Conservation (phyloP, 2,888 invertebrate species). For the Plebejus melissa region DNA sequence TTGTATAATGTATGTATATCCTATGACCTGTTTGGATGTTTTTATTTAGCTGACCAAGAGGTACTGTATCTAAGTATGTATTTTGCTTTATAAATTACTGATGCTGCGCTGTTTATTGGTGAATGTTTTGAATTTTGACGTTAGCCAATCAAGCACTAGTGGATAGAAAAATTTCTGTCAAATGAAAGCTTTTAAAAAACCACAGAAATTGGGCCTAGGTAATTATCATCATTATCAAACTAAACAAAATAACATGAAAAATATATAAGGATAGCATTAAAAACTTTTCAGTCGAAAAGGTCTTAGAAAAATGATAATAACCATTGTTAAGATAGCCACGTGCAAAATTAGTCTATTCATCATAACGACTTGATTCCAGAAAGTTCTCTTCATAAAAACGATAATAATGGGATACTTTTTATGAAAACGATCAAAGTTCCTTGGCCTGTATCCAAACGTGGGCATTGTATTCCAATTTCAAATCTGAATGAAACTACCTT, state of each 20-base stretch:
- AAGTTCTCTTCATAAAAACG: conserved; percentile 4
- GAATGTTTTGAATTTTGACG: too few relatives aligned
- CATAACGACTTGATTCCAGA: conserved; percentile 14
- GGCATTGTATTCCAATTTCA: neutral
- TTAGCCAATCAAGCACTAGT: too few relatives aligned
- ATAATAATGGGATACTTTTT: conserved; percentile 3
- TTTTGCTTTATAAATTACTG: too few relatives aligned
- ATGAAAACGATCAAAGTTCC: conserved; percentile 19
- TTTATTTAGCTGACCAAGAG: too few relatives aligned
- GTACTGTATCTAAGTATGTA: too few relatives aligned
- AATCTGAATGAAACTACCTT: neutral
- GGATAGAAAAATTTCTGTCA: too few relatives aligned
- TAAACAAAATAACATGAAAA: too few relatives aligned
- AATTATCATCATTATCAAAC: too few relatives aligned
- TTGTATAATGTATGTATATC: too few relatives aligned
- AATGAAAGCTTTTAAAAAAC: too few relatives aligned
- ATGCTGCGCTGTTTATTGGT: too few relatives aligned
- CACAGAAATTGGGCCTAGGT: neutral
- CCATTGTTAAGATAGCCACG: neutral
- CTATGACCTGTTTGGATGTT: too few relatives aligned
- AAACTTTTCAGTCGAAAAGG: neutral
- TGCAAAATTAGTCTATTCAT: neutral
- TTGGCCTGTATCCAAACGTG: conserved; percentile 17
- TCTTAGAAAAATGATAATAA: neutral
- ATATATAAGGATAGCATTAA: neutral